These are phyloP conservation scores for Trinectes maculatus DNA, from an alignment of 2,113 vertebrate species.

Conservation along the genomic window DNA sequence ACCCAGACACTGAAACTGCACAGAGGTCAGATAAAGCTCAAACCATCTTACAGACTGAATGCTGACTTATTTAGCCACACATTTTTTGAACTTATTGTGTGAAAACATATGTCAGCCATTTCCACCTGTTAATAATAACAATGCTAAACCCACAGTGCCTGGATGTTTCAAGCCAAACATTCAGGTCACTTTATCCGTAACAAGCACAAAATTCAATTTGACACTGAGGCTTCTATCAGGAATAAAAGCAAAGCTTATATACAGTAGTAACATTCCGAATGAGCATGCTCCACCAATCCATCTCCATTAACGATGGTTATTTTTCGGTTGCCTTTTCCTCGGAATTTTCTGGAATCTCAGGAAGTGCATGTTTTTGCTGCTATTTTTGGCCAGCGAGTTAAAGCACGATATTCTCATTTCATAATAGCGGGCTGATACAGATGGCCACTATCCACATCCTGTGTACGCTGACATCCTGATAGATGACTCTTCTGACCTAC, in stretches of 20 bases:
- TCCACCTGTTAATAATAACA: no score
- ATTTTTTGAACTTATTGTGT: not conserved
- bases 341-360: not conserved
- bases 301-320: not conserved
- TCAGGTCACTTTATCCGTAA: no score
- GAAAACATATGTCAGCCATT: not conserved
- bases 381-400: constrained; percentile 39
- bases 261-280: not conserved
- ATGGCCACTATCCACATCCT: constrained; percentile 53
- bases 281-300: not conserved
- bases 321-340: not conserved
- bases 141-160: no score
- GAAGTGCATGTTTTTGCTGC: constrained; percentile 38
- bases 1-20: not conserved
- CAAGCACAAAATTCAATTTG: no score
- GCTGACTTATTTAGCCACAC: not conserved
- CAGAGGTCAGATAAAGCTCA: not conserved
- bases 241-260: no score
- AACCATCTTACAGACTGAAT: not conserved
- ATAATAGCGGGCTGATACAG: constrained; percentile 18
- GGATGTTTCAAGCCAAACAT: no score
- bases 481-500: constrained; percentile 45
- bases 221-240: no score
- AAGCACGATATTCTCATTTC: constrained; percentile 46
- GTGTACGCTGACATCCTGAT: constrained; percentile 59